Evolutionary conservation across 2,113 vertebrate genomes (phyloP).

Genomic region (Ondatra zibethicus): DNA sequence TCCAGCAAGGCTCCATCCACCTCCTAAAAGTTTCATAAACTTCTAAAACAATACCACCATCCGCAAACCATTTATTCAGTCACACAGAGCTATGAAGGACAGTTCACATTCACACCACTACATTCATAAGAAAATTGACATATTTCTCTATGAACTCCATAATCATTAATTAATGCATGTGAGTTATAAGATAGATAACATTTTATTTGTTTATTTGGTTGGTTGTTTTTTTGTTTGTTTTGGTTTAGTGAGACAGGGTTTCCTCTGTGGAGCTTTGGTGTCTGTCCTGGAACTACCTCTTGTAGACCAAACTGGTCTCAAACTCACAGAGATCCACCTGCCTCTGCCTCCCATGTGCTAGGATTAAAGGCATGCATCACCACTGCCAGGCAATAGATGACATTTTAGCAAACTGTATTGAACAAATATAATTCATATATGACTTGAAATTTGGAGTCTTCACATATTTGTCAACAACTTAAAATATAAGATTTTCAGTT

Average conservation of each 20-base stretch:
- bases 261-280: too few species aligned
- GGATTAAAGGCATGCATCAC: too few species aligned
- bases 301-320: too few species aligned
- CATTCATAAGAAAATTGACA: not conserved
- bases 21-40: not conserved
- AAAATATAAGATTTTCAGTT: not conserved
- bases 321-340: too few species aligned
- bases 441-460: not conserved
- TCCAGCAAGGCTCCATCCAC: not conserved
- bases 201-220: too few species aligned
- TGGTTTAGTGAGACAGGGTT: not conserved
- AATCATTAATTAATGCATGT: not conserved
- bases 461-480: not conserved
- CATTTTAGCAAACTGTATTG: conserved; percentile 11
- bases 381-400: too few species aligned
- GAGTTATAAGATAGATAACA: not conserved
- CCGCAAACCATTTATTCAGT: not conserved
- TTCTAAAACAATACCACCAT: not conserved
- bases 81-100: not conserved
- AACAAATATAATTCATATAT: not conserved
- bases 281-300: too few species aligned
- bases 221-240: too few species aligned
- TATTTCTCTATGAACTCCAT: not conserved
- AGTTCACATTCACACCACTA: not conserved
- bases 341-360: too few species aligned